Evolutionary conservation across 2,113 vertebrate genomes (phyloP), one percentile per base, ranked within the genome.

Genomic region (Mystacornis crossleyi): DNA sequence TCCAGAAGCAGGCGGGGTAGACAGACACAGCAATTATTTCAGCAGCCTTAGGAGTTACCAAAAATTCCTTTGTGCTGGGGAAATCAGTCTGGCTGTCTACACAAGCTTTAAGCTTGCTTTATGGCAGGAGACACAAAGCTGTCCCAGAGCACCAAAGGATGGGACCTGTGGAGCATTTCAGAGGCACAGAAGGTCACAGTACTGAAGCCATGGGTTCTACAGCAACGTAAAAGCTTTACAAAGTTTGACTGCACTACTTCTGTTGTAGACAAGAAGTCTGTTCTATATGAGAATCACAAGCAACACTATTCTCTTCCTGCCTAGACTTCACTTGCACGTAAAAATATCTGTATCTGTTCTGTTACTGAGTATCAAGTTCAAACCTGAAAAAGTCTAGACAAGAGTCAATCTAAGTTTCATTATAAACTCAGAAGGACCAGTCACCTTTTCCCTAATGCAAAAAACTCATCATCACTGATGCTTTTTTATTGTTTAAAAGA

Each of bases 41-140:
- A 94, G 95, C 92, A 96, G 95, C 81, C 80, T 94, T 93, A 95
- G 88, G 79, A 93, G 95, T 96, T 96, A 96, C 85, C 95, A 94
- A 97, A 96, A 95, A 94, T 89, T 96, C 90, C 88, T 96, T 91
- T 96, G 75, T 92, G 93, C 86, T 96, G 83, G 90, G 75, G 82
- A 96, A 95, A 96, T 96, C 75, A 86, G 72, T 94, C 95, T 96
- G 92, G 81, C 95, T 95, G 92, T 93, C 93, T 93, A 95, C 79
- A 88, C 92, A 93, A 94, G 92, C 88, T 94, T 96, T 93, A 91
- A 94, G 92, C 79, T 96, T 95, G 94, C 89, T 93, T 73, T 93
- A 93, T 83, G 88, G 95, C 85, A 94, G 93, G 87, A 96, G 91
- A 94, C 89, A 96, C 91, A 97, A 95, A 95, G 91, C 77, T 96